A percentile compares a stretch with the other conserved stretches of the same genome.
These are phyloP conservation scores for Hippocampus kuda DNA, from an alignment of 2,797 vertebrate species.

Conservation along the genomic window DNA sequence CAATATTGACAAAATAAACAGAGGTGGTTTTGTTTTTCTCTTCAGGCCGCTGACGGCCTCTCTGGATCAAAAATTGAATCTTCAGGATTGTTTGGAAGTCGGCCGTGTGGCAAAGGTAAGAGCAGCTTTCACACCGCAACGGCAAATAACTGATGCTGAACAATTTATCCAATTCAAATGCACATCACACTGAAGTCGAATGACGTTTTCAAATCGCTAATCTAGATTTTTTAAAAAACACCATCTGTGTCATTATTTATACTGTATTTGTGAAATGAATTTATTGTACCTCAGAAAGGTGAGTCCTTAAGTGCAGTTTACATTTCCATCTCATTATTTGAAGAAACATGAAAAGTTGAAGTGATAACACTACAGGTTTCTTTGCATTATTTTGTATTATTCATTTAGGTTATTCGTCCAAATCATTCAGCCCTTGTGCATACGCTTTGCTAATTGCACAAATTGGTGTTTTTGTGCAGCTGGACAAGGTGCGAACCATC, in stretches of 20 bases:
- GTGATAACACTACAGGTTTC: too few species aligned
- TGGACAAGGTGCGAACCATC: constrained; percentile 71
- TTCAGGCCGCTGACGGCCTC: constrained; percentile 70
- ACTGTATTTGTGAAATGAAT: too few species aligned
- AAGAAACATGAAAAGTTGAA: too few species aligned
- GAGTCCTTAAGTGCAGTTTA: too few species aligned
- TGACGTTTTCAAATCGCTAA: too few species aligned
- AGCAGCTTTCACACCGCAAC: background rate
- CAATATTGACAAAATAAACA: too few species aligned
- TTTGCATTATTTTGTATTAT: background rate
- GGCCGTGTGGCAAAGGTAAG: constrained; percentile 75
- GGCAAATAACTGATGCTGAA: background rate
- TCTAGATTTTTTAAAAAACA: too few species aligned
- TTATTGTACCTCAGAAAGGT: too few species aligned
- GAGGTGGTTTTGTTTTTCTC: constrained; percentile 4
- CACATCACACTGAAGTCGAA: too few species aligned
- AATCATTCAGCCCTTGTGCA: background rate
- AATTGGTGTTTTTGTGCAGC: constrained; percentile 45
- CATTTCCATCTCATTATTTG: too few species aligned
- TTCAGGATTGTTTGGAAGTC: constrained; percentile 81
- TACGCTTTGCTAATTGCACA: background rate
- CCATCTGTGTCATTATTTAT: background rate
- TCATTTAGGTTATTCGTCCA: background rate
- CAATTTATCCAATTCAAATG: background rate
- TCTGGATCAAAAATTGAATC: constrained; percentile 66